These are phyloP conservation scores for Sigmodon hispidus DNA, from an alignment of 2,113 vertebrate species.

Conservation along the genomic window DNA sequence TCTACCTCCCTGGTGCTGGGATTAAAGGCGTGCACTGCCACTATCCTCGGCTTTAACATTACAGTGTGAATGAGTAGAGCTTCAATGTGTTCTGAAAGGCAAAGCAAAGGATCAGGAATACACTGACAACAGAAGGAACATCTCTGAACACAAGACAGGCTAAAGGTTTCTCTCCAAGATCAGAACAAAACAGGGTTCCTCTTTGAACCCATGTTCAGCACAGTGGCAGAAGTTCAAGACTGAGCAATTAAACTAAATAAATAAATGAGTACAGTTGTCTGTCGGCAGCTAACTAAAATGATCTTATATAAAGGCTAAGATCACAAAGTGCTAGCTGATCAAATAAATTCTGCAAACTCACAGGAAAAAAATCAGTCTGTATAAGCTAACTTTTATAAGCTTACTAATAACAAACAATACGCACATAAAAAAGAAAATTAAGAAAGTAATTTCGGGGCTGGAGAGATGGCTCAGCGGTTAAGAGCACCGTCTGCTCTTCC, in stretches of 20 bases:
- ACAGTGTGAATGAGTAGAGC: background rate
- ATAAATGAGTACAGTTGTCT: background rate
- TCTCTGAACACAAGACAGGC: background rate
- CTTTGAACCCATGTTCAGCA: background rate
- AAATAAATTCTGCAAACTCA: conserved; percentile 23
- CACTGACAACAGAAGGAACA: background rate
- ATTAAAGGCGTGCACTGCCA: background rate
- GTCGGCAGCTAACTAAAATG: background rate
- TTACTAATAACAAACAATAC: background rate
- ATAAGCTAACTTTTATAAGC: background rate
- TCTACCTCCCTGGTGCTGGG: background rate
- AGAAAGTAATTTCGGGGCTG: background rate
- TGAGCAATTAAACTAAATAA: background rate
- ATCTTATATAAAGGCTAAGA: background rate
- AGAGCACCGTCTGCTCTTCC: too few species aligned
- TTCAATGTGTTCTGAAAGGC: background rate
- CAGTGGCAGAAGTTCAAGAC: background rate
- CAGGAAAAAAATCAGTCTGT: background rate
- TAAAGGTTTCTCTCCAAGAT: background rate
- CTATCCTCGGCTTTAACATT: background rate
- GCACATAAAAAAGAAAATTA: background rate
- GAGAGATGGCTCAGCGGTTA: too few species aligned
- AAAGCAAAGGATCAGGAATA: background rate
- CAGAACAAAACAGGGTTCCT: background rate
- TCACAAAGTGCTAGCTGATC: background rate